Base-by-base conservation (phyloP, 1,140 invertebrate species). In the Parapsyche elsis region DNA sequence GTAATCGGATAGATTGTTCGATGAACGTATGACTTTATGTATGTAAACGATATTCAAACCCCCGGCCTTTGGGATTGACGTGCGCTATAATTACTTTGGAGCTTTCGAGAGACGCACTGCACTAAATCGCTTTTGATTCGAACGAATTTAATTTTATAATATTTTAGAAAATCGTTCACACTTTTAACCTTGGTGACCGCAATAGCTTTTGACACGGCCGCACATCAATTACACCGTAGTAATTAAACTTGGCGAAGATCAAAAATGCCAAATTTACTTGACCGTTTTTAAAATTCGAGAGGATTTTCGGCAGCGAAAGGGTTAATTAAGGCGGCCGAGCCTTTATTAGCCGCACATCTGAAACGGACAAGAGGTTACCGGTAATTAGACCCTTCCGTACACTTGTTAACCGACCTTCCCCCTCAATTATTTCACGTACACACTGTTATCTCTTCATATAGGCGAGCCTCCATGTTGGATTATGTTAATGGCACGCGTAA, bases 381-480 rank as follows among this genome's bases (percentile, higher is more conserved):
- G 21, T 67, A 67, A 67, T 67, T 67, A 30, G 64, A 67, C 64
- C 64, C 64, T 67, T 67, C 26, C 64, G 64, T 19, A 53, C 49
- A 16, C 49, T 53, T 53, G 49, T 53, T 53, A 53, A 53, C 49
- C 16, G 10, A 38, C 30, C 30, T 38, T 38, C 30, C 30, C n/a
- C 30, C 30, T 38, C 30, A 38, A 38, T 38, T 38, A 38, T 38
- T 38, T 38, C 30, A 38, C 30, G 7, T 7, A 7, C 30, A 38
- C 30, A 38, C 30, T 38, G 30, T 38, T 38, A 23, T 61, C 16
- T 61, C 16, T 61, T 53, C 16, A 53, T 61, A 61, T 61, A 23
- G 0, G 59, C 9, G n/a, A 9, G 10, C 21, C 23, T 67, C 64
- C 24, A 10, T 23, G 64, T 38, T 14, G 64, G 64, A 67, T 67